These are phyloP conservation scores for Cecropterus lyciades DNA, from an alignment of 1,140 invertebrate species.

Conservation along the genomic window DNA sequence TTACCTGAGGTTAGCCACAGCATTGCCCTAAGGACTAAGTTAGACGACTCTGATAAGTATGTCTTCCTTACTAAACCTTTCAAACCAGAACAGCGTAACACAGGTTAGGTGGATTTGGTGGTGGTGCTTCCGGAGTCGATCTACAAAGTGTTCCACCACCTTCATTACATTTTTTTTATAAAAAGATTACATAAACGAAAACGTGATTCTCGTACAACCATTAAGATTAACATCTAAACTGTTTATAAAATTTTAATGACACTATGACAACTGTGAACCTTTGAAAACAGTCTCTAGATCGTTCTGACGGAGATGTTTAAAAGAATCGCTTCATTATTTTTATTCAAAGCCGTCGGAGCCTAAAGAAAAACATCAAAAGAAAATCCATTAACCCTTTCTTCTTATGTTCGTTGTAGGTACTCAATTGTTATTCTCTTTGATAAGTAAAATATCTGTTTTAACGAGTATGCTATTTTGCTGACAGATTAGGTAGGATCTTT, in stretches of 20 bases:
- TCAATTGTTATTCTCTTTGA: slow-evolving; percentile 13
- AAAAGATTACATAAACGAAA: neutral
- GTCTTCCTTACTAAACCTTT: no score
- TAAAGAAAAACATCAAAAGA: slow-evolving; percentile 25
- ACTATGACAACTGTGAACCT: slow-evolving; percentile 1
- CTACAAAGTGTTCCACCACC: no score
- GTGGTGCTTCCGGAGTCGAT: no score
- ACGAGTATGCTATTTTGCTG: no score
- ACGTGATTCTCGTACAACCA: neutral
- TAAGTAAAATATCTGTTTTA: no score
- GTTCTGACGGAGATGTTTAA: slow-evolving; percentile 11
- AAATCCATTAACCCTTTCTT: slow-evolving; percentile 31
- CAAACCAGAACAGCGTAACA: no score
- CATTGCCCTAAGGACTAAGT: no score
- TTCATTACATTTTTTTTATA: no score
- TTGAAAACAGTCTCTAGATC: slow-evolving; percentile 3
- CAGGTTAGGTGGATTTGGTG: no score
- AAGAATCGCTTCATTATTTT: slow-evolving; percentile 29
- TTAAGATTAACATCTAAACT: neutral
- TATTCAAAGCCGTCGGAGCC: slow-evolving; percentile 13
- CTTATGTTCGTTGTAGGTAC: slow-evolving; percentile 7
- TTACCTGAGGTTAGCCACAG: no score
- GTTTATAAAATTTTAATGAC: neutral
- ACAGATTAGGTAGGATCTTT: no score
- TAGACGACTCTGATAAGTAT: no score